Percentiles rank a stretch among this genome's conserved stretches.
Conservation (phyloP, 2,888 invertebrate species). For the Branchinecta sandiegonensis region DNA sequence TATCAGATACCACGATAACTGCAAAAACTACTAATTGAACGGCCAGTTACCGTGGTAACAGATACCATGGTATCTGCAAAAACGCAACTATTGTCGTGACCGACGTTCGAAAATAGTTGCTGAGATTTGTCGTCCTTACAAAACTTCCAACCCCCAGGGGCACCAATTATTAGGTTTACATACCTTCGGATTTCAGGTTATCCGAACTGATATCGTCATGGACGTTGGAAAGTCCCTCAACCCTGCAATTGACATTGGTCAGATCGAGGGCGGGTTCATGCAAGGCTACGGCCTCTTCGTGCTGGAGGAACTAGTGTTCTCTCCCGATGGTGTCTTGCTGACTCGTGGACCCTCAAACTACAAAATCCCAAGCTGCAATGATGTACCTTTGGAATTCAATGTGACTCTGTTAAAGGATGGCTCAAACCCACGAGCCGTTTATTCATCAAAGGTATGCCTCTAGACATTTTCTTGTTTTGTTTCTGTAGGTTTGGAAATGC, state of each 20-base stretch:
- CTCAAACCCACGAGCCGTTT: slow-evolving; percentile 77
- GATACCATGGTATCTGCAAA: no score
- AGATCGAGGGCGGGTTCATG: slow-evolving; percentile 86
- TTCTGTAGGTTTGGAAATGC: no score
- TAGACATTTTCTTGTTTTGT: no score
- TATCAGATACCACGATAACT: no score
- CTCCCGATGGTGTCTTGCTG: slow-evolving; percentile 61
- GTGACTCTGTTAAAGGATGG: slow-evolving; percentile 81
- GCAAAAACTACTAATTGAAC: no score
- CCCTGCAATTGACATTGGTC: slow-evolving; percentile 91
- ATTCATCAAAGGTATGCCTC: slow-evolving; percentile 70
- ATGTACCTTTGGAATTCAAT: slow-evolving; percentile 81
- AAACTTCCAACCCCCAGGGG: no score
- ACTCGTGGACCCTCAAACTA: slow-evolving; percentile 86
- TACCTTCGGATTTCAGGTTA: slow-evolving; percentile 39
- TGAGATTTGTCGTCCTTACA: no score
- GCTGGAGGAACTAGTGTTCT: slow-evolving; percentile 74
- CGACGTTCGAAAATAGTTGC: no score
- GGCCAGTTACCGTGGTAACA: no score
- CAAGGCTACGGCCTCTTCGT: slow-evolving; percentile 89
- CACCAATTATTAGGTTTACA: no score
- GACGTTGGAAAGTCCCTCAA: slow-evolving; percentile 88
- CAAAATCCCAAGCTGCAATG: slow-evolving; percentile 81
- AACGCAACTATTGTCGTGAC: no score
- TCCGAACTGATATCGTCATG: slow-evolving; percentile 88